Conservation (phyloP, 2,113 vertebrate genomes). For the Antechinus stuartii region DNA sequence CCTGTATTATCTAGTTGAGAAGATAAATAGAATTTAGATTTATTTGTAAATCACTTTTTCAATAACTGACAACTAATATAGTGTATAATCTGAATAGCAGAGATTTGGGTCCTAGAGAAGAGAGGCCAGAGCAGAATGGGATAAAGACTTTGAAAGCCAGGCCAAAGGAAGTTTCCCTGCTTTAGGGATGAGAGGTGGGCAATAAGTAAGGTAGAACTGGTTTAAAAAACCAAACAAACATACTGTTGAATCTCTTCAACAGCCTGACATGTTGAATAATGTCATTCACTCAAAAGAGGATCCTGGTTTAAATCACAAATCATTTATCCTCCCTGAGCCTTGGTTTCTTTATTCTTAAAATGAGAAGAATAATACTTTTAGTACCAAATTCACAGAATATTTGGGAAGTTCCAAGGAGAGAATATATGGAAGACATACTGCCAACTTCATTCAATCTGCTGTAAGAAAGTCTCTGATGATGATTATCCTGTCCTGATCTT, state of each 20-base stretch:
- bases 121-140: background rate
- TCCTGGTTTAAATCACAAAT: conserved; percentile 1
- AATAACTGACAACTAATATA: too few species aligned
- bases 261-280: background rate
- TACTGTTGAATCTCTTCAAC: background rate
- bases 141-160: background rate
- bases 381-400: background rate
- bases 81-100: too few species aligned
- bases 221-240: background rate
- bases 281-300: background rate
- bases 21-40: too few species aligned
- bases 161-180: background rate
- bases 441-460: too few species aligned
- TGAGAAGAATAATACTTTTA: background rate
- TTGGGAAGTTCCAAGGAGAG: background rate
- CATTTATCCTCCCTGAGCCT: background rate
- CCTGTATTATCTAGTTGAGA: too few species aligned
- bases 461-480: background rate
- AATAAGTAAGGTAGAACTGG: background rate
- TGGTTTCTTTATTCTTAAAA: background rate
- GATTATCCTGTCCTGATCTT: background rate
- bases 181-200: background rate
- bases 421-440: background rate
- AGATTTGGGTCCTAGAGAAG: background rate
- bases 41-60: too few species aligned